These are phyloP conservation scores for Sweltsa coloradensis DNA, from an alignment of 1,140 invertebrate genomes.

Conservation along the genomic window DNA sequence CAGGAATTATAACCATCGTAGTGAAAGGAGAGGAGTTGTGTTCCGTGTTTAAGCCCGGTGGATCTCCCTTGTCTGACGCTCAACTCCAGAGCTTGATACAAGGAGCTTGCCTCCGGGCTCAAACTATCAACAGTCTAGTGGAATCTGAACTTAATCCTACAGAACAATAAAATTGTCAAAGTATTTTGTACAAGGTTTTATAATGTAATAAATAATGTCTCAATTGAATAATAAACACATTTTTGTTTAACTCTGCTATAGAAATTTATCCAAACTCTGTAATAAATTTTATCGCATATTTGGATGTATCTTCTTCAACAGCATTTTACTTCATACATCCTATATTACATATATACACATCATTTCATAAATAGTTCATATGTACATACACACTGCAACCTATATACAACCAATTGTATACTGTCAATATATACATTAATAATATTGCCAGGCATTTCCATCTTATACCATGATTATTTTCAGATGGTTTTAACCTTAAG, in stretches of 20 bases:
- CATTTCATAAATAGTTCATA: slow-evolving; percentile 6
- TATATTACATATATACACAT: not conserved
- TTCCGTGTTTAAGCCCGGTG: slow-evolving; percentile 24
- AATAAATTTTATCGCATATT: slow-evolving; percentile 9
- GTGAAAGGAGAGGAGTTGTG: slow-evolving; percentile 25
- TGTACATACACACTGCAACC: slow-evolving; percentile 3
- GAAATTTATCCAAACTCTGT: slow-evolving; percentile 11
- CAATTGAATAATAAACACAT: too few species aligned
- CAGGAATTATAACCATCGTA: slow-evolving; percentile 25
- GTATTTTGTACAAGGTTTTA: not conserved
- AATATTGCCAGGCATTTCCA: slow-evolving; percentile 3
- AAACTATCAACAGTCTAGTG: slow-evolving; percentile 4
- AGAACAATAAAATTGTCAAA: not conserved
- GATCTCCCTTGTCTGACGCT: slow-evolving; percentile 23
- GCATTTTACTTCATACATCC: not conserved
- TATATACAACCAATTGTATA: slow-evolving; percentile 1
- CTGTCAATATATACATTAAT: slow-evolving; percentile 1
- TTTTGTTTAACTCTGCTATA: slow-evolving; percentile 10
- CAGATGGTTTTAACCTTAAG: slow-evolving; percentile 1
- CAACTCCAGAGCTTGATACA: slow-evolving; percentile 24
- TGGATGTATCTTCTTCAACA: slow-evolving; percentile 1
- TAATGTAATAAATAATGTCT: not conserved
- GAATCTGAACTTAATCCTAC: not conserved
- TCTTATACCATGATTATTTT: not conserved
- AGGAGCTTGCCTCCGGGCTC: not conserved